Base-by-base conservation (phyloP, 2,113 vertebrate genomes). In the Triplophysa rosa region DNA sequence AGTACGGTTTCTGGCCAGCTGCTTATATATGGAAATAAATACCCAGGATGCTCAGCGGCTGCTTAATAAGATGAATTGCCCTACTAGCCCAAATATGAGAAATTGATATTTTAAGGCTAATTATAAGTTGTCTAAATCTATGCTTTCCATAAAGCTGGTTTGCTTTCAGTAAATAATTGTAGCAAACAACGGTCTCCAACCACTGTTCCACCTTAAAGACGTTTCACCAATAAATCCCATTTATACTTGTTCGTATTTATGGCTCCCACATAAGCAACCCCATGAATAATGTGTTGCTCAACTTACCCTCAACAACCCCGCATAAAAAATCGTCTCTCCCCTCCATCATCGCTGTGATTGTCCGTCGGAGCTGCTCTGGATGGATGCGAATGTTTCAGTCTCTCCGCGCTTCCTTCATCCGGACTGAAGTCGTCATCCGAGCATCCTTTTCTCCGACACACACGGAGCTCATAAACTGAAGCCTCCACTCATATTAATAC, bases 251-350 rank as follows among this genome's bases (percentile, higher is more conserved):
- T 61, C 1, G 2, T 45, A 29, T 74, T 3, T 74, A 42, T 47
- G 56, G 21, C 37, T 45, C 21, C 21, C 37, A 13, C 3, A 3
- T 23, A 47, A 63, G 40, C 40, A 61, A n/a, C 8, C 11, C 12
- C 2, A 40, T 58, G 10, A 33, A 69, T 4, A 26, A 72, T 17
- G 21, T 23, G 21, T 29, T 66, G 42, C 74, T 58, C 9, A 65
- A 72, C 91, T 90, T 91, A 94, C 94, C 94, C 92, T 95, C 95
- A 88, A 95, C 94, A 83, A 95, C 93, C 69, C 94, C 94, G 78
- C 94, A 95, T 84, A 95, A 87, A 86, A 94, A 93, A 84, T 80
- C 88, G 80, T 77, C 83, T 85, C 83, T 88, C 79, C 80, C 87
- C 82, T 93, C 93, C 94, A 94, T 94, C 52, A 78, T 88, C 67